Evolutionary conservation across 2,113 vertebrate species (phyloP), one percentile per base, ranked within the genome.

Genomic region (Vidua macroura): DNA sequence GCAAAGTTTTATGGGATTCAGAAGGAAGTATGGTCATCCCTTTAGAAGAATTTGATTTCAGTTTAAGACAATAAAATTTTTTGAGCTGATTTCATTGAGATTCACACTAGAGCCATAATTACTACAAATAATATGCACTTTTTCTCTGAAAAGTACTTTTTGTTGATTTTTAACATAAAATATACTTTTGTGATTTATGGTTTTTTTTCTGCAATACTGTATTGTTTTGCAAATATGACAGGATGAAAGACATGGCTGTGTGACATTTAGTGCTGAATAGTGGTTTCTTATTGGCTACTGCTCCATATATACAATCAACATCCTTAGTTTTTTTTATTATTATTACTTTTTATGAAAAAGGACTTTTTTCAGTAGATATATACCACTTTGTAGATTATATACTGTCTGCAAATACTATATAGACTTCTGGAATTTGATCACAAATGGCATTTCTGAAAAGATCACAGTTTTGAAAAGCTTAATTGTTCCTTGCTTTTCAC

Each of bases 241-340:
- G 73, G 82, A 88, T 58, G 53, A 66, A 88, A 95, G 90, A 79
- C 46, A 58, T 21, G 59, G 21, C 49, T 69, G 19, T 66, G 25
- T 69, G 68, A 59, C 23, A 56, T 85, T 85, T 94, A 93, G n/a
- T 93, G 64, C 52, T 86, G 60, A 92, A 70, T 86, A 83, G 39
- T 52, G 30, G 6, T 80, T 91, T 89, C 63, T 79, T 90, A 74
- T 28, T 83, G 82, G 67, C 70, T 90, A 28, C 51, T 51, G 24
- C 68, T 93, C 55, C 43, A 48, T 44, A 67, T 55, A 79, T 20
- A 83, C 1, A 49, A 49, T 77, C 72, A 78, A 48, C 31, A 49
- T 55, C 30, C 37, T 41, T 31, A 19, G n/a, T 66, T 76, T 66
- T 11, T 67, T n/a, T 58, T 27, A 43, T 58, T 23, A 21, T 53